These are phyloP conservation scores for Enteromius anoplus DNA, from an alignment of 2,797 vertebrate genomes.

Conservation along the genomic window DNA sequence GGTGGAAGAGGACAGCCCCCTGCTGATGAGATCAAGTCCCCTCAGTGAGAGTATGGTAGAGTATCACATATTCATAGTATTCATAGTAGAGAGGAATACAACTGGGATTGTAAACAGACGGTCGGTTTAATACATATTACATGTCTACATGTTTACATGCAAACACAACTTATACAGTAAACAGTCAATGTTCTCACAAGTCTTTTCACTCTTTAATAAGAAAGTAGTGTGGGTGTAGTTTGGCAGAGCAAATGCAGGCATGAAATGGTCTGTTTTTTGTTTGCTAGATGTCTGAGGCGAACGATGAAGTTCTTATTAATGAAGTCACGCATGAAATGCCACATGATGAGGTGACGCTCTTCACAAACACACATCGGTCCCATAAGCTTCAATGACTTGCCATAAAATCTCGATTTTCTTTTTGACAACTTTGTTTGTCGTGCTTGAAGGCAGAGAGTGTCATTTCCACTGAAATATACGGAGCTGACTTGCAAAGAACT, in stretches of 20 bases:
- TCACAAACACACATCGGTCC: background rate
- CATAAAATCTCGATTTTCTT: background rate
- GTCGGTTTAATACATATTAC: background rate
- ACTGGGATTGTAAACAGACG: background rate
- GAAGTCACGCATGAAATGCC: conserved; percentile 16
- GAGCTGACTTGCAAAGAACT: conserved; percentile 59
- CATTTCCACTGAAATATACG: conserved; percentile 51
- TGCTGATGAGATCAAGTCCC: conserved; percentile 29
- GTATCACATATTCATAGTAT: background rate
- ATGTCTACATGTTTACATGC: background rate
- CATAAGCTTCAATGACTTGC: background rate
- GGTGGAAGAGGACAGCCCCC: conserved; percentile 10
- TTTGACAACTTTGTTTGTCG: background rate
- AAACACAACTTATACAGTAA: background rate
- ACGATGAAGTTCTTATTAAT: background rate
- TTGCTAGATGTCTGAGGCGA: conserved; percentile 12
- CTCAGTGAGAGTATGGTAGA: conserved; percentile 49
- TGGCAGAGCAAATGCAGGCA: background rate
- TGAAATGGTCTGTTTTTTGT: background rate
- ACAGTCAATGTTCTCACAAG: background rate
- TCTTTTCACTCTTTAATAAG: background rate
- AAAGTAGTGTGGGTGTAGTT: background rate
- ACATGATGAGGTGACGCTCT: conserved; percentile 4
- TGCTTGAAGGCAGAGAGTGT: conserved; percentile 34
- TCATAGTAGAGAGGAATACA: background rate